These are phyloP conservation scores for Misgurnus mizolepis DNA, from an alignment of 2,113 vertebrate species.

Conservation along the genomic window DNA sequence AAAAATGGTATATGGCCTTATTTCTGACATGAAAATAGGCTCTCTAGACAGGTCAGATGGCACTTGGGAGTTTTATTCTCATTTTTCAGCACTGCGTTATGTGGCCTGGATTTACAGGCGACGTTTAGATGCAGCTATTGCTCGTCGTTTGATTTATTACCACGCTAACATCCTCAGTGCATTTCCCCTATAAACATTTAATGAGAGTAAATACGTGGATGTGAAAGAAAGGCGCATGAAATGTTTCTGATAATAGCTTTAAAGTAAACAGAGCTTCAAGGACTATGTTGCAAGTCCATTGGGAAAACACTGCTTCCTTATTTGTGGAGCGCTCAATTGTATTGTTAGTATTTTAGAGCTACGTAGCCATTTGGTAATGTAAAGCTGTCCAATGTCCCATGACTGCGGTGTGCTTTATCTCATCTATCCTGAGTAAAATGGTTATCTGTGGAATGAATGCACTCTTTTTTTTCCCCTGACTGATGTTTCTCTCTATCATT, in stretches of 20 bases:
- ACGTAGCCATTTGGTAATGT: slow-evolving; percentile 45
- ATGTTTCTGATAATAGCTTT: slow-evolving; percentile 58
- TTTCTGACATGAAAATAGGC: not conserved
- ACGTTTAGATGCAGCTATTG: slow-evolving; percentile 1
- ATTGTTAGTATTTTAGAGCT: slow-evolving; percentile 46
- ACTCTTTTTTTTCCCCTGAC: not conserved
- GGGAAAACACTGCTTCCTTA: slow-evolving; percentile 56
- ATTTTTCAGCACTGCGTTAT: slow-evolving; percentile 14
- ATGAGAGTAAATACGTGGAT: slow-evolving; percentile 55
- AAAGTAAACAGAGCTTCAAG: slow-evolving; percentile 58
- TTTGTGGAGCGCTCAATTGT: slow-evolving; percentile 40
- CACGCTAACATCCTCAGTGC: slow-evolving; percentile 38
- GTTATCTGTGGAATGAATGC: slow-evolving; percentile 13
- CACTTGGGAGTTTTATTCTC: slow-evolving; percentile 43
- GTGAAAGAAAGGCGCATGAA: slow-evolving; percentile 49
- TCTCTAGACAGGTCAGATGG: slow-evolving; percentile 7
- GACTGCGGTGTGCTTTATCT: slow-evolving; percentile 11
- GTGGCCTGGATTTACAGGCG: slow-evolving; percentile 37
- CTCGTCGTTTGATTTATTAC: slow-evolving; percentile 52
- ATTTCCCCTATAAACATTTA: slow-evolving; percentile 58
- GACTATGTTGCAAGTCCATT: slow-evolving; percentile 45
- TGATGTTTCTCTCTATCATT: slow-evolving; percentile 15
- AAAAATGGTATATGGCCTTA: too few relatives aligned
- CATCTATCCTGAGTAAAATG: slow-evolving; percentile 30
- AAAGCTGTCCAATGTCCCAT: not conserved